Base-by-base conservation (phyloP, 2,797 vertebrate genomes). In the Tapera naevia region DNA sequence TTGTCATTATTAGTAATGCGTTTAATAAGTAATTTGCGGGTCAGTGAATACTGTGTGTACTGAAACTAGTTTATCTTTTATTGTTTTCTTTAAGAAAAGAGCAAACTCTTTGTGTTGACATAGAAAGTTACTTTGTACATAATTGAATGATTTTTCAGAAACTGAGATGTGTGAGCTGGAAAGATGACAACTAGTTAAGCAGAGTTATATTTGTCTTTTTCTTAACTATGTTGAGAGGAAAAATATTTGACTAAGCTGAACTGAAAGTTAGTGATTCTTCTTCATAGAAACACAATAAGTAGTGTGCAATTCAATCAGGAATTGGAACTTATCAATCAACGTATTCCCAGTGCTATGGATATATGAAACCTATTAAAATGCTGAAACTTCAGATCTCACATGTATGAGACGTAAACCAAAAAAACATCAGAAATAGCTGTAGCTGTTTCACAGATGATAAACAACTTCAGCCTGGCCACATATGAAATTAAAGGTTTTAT, bases 301-400 rank as follows among this genome's bases (percentile, higher is more conserved):
- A 70, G 3, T 41, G 30, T 67, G 9, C 4, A 86, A 32, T 27
- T 88, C 66, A 37, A 28, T 45, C 32, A 53, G 27, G 10, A 91
- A 30, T 15, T 60, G 30, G 76, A 85, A 74, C 4, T 53, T 17
- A 54, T 39, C 12, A 33, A 23, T 67, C 14, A 71, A 45, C 10
- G 4, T 2, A 16, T 46, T 80, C 17, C 6, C 45, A 60, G 5
- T n/a, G 5, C 13, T 45, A 75, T 19, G 0, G 0, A n/a, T 41
- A 27, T 27, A 41, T 10, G 7, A 65, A 74, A 33, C 1, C 3
- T 58, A 7, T 32, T n/a, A 71, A 48, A 72, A 50, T 30, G 5
- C 5, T 78, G 80, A 71, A 84, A 76, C 2, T 3, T 72, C 17
- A 50, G 39, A 35, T 0, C 5, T n/a, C 22, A 28, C 2, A 10